Evolutionary conservation across 1,140 invertebrate species (phyloP), one percentile per base, ranked within the genome.

Genomic region (Lethrus apterus): DNA sequence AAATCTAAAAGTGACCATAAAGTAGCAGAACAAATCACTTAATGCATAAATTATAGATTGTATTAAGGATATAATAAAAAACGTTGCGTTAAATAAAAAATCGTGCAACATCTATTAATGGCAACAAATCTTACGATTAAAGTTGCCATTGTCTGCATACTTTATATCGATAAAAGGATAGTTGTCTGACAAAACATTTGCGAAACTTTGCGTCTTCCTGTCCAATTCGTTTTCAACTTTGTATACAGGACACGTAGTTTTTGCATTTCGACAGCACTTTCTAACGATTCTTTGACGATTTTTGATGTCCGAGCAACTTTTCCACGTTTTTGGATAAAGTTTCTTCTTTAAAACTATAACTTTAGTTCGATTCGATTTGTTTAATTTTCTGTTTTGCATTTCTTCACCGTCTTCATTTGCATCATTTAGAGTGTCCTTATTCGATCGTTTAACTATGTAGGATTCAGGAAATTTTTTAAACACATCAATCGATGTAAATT

Each of bases 241-340:
- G 10, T 31, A 18, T n/a, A 64, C 48, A 2, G 65, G 65, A 47
- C 65, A 67, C 34, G 48, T 61, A 38, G 58, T 60, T 31, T 60
- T 64, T 5, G 65, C 65, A 33, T 59, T 56, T 42, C 56, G 52
- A 48, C 65, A 67, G 46, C 65, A 67, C 46, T 66, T 66, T 29
- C 59, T 55, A 9, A 65, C 55, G 1, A 50, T 50, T 48, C 58
- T 59, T 31, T 46, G 53, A 4, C 46, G 52, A 20, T 13, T 23
- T 55, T 63, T 63, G 2, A 64, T 63, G 48, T 64, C 62, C 7
- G 60, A 62, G 48, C 62, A 64, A 40, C 62, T 64, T 50, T 63
- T 64, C 62, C 62, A 64, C n/a, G 59, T 60, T 52, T 65, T 65
- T 10, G 58, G 60, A 29, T 56, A 19, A 48, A 45, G 56, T 43